Evolutionary conservation across 2,113 vertebrate genomes (phyloP).

Genomic region (Carlito syrichta): DNA sequence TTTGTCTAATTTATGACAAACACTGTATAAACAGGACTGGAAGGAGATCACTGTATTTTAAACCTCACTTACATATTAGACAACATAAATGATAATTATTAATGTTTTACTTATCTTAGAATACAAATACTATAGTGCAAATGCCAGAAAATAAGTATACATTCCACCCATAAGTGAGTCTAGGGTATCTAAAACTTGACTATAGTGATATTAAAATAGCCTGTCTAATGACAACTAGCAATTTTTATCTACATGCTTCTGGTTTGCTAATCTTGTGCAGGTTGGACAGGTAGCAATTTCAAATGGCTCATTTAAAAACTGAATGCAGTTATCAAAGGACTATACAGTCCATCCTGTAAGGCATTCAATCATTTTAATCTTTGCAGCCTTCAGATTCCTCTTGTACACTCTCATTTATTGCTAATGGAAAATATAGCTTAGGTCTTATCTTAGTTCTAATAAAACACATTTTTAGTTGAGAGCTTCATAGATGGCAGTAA

Average conservation of each 20-base stretch:
- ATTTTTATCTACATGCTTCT: conserved; percentile 45
- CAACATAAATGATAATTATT: not conserved
- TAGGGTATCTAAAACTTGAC: not conserved
- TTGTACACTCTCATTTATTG: conserved; percentile 44
- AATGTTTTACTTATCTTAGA: not conserved
- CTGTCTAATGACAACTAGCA: conserved; percentile 3
- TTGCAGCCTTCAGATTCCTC: conserved; percentile 59
- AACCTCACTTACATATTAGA: not conserved
- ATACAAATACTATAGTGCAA: not conserved
- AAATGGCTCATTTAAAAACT: conserved; percentile 70
- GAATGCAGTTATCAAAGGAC: conserved; percentile 73
- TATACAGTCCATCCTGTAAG: conserved; percentile 52
- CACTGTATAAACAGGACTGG: not conserved
- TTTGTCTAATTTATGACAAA: not conserved
- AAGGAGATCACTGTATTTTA: not conserved
- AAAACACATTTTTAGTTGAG: conserved; percentile 62
- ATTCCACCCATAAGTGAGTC: not conserved
- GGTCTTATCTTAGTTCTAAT: conserved; percentile 58
- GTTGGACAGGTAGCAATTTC: conserved; percentile 67
- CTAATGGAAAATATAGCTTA: conserved; percentile 53
- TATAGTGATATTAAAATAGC: conserved; percentile 22
- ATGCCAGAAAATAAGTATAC: not conserved
- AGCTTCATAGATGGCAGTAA: conserved; percentile 48
- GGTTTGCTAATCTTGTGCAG: conserved; percentile 54
- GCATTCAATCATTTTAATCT: conserved; percentile 72